These are phyloP conservation scores for Amblyjoppa proteus DNA, from an alignment of 2,888 invertebrate genomes.

Conservation along the genomic window DNA sequence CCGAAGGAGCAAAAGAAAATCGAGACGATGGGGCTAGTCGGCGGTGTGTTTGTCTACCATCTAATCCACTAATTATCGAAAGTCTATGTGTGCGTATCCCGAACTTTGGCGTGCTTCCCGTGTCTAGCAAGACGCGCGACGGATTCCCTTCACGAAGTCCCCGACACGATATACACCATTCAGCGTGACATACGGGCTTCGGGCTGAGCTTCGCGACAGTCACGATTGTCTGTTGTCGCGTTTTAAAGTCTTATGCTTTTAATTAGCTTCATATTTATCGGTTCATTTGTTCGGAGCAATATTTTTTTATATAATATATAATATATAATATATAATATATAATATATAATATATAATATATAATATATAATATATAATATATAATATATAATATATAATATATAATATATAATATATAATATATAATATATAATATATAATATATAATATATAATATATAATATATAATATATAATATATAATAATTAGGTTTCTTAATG, in stretches of 20 bases:
- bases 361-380: background rate
- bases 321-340: background rate
- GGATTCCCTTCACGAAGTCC: conserved; percentile 71
- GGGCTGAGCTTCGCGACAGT: background rate
- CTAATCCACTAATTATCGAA: conserved; percentile 82
- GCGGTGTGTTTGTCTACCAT: conserved; percentile 79
- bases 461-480: background rate
- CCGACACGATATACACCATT: conserved; percentile 69
- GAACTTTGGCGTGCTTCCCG: conserved; percentile 6
- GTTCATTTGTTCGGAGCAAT: background rate
- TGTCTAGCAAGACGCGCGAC: conserved; percentile 23
- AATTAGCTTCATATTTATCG: conserved; percentile 4
- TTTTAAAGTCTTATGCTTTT: background rate
- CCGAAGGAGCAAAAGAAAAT: conserved; percentile 31
- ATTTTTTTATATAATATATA: background rate
- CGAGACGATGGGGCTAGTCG: conserved; percentile 70
- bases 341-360: background rate
- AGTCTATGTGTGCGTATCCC: conserved; percentile 2
- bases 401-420: background rate
- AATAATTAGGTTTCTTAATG: background rate
- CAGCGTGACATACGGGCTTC: background rate
- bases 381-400: background rate
- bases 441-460: background rate
- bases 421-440: background rate
- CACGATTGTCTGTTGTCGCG: background rate